A percentile compares a stretch with the other conserved stretches of the same genome.
phyloP scores from a whole-genome alignment of 2,797 vertebrate genomes.

The Fundulus diaphanus region DNA sequence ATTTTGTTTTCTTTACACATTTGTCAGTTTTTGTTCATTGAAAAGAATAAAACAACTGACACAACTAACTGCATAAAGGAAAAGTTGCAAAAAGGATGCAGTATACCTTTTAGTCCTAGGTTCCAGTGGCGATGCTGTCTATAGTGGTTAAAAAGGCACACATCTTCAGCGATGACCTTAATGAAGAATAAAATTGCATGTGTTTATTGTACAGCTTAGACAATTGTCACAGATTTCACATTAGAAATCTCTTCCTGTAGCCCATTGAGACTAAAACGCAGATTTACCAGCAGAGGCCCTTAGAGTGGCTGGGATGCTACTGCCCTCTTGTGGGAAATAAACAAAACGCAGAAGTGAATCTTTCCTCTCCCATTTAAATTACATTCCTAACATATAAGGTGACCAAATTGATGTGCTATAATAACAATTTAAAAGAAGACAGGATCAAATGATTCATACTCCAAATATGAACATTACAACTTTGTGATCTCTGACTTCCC shows the following conservation, averaged over 20 bases:
- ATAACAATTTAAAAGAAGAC: not conserved
- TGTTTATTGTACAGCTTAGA: not conserved
- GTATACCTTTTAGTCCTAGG: not conserved
- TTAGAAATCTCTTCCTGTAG: not conserved
- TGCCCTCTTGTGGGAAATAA: constrained; percentile 63
- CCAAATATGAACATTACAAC: not conserved
- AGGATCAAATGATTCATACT: not conserved
- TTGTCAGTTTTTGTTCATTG: not conserved
- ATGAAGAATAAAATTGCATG: not conserved
- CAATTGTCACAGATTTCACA: not conserved
- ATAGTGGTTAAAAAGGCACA: not conserved
- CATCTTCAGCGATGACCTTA: not conserved
- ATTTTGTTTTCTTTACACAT: not conserved
- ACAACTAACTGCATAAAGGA: no score
- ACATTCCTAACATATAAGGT: not conserved
- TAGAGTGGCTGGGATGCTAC: constrained; percentile 20
- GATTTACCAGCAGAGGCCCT: not conserved
- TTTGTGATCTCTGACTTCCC: constrained; percentile 8
- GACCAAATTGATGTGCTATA: not conserved
- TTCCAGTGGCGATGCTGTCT: not conserved
- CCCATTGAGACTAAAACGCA: not conserved
- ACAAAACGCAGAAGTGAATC: not conserved
- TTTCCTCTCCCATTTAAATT: not conserved
- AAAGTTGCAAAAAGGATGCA: not conserved
- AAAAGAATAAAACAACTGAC: not conserved